Percentiles rank a stretch among this genome's conserved stretches.
phyloP scores from a whole-genome alignment of 1,140 invertebrate species.

The Hetaerina americana region DNA sequence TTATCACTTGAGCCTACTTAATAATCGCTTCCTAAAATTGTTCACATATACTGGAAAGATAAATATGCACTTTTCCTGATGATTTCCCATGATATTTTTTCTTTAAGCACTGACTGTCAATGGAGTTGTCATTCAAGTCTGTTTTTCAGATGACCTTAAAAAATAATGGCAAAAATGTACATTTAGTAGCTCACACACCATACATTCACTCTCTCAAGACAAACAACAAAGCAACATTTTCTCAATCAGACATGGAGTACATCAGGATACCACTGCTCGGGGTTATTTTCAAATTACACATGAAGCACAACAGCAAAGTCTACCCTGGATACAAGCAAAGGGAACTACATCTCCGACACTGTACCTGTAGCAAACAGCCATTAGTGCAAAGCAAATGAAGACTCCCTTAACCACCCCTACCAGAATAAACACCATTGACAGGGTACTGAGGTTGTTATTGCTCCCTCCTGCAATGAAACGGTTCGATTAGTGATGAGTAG shows the following conservation, averaged over 20 bases:
- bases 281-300: neutral
- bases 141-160: neutral
- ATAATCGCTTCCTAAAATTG: no score
- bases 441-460: slow-evolving; percentile 70
- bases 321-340: neutral
- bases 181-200: neutral
- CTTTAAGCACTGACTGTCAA: no score
- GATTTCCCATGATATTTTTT: no score
- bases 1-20: no score
- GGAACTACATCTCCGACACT: slow-evolving; percentile 24
- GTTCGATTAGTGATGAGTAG: no score
- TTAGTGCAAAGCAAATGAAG: slow-evolving; percentile 87
- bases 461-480: slow-evolving; percentile 49
- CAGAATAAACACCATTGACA: slow-evolving; percentile 81
- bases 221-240: neutral
- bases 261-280: neutral
- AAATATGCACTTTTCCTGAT: no score
- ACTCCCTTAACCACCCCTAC: slow-evolving; percentile 80
- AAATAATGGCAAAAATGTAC: neutral
- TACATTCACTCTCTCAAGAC: neutral
- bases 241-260: neutral
- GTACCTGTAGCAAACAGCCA: slow-evolving; percentile 93
- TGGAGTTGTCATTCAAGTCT: neutral
- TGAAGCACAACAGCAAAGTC: neutral
- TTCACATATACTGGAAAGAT: no score